Percentiles rank a stretch among this genome's conserved stretches.
These are phyloP conservation scores for Astyanax mexicanus DNA, from an alignment of 2,797 vertebrate species.

Conservation along the genomic window DNA sequence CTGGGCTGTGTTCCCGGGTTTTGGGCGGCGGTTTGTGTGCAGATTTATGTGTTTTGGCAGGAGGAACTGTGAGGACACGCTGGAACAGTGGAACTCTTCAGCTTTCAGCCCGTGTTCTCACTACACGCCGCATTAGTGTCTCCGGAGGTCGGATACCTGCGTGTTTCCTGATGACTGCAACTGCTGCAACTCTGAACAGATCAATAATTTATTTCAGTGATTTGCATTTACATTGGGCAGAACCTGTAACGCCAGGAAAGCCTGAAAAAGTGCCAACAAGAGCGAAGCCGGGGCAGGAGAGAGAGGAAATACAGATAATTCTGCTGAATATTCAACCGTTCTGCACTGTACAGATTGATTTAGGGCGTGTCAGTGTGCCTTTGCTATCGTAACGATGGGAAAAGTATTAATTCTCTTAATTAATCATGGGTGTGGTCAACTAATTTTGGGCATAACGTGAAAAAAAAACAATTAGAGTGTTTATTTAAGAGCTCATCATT, in stretches of 20 bases:
- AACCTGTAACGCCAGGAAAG: conserved; percentile 19
- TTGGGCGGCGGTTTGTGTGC: conserved; percentile 5
- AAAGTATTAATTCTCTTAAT: too few relatives aligned
- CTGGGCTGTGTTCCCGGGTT: background rate
- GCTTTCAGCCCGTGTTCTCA: background rate
- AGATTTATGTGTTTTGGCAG: background rate
- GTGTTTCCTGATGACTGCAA: conserved; percentile 30
- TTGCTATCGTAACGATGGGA: too few relatives aligned
- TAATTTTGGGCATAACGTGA: too few relatives aligned
- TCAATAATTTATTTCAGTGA: conserved; percentile 45
- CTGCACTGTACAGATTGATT: too few relatives aligned
- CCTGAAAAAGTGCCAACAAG: background rate
- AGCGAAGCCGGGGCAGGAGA: background rate
- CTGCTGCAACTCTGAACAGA: conserved; percentile 38
- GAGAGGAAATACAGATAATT: background rate
- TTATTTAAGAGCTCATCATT: too few relatives aligned
- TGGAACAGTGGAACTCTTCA: background rate
- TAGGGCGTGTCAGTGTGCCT: too few relatives aligned
- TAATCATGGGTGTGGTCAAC: too few relatives aligned
- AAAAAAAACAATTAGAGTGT: too few relatives aligned
- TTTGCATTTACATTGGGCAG: conserved; percentile 48
- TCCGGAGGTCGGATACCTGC: conserved; percentile 17
- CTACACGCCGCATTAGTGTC: background rate
- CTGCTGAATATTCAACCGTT: background rate
- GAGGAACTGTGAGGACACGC: background rate